A percentile compares a stretch with the other conserved stretches of the same genome.
phyloP scores from a whole-genome alignment of 2,888 invertebrate genomes.

The Drosophila acutilabella region DNA sequence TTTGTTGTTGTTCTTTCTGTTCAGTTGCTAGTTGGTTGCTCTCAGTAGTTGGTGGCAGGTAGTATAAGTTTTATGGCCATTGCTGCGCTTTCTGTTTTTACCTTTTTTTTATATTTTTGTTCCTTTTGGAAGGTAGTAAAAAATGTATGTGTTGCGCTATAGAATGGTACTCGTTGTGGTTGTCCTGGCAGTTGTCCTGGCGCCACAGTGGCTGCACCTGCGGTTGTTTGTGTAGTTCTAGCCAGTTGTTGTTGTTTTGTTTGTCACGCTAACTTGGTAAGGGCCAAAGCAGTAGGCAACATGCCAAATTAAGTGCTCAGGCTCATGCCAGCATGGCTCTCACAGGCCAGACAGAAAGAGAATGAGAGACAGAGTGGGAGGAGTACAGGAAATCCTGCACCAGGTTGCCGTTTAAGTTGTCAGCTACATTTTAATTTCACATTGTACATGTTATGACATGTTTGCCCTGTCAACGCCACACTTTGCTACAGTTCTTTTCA shows the following conservation, averaged over 20 bases:
- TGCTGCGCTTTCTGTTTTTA: constrained; percentile 40
- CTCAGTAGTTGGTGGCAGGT: constrained; percentile 51
- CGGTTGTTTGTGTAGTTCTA: constrained; percentile 39
- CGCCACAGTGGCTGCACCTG: constrained; percentile 72
- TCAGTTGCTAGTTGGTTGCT: constrained; percentile 39
- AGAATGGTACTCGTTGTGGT: constrained; percentile 61
- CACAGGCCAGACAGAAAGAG: constrained; percentile 1
- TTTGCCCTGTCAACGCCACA: constrained; percentile 42
- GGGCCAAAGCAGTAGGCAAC: constrained; percentile 53
- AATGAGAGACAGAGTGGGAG: background rate
- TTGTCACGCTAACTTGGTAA: constrained; percentile 60
- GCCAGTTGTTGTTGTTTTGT: constrained; percentile 14
- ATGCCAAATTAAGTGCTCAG: constrained; percentile 76
- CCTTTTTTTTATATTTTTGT: constrained; percentile 4
- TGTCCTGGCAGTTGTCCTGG: constrained; percentile 53
- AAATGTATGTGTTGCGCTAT: constrained; percentile 65
- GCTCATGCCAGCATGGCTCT: constrained; percentile 23
- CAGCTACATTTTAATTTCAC: constrained; percentile 76
- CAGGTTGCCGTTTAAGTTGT: constrained; percentile 70
- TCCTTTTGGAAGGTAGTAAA: constrained; percentile 53
- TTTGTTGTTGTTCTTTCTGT: background rate
- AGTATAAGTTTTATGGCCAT: constrained; percentile 68
- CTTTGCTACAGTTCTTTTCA: constrained; percentile 38
- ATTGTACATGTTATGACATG: constrained; percentile 69
- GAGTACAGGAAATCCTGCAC: constrained; percentile 27